phyloP scores from a whole-genome alignment of 2,888 invertebrate species.

The Rhagium mordax region DNA sequence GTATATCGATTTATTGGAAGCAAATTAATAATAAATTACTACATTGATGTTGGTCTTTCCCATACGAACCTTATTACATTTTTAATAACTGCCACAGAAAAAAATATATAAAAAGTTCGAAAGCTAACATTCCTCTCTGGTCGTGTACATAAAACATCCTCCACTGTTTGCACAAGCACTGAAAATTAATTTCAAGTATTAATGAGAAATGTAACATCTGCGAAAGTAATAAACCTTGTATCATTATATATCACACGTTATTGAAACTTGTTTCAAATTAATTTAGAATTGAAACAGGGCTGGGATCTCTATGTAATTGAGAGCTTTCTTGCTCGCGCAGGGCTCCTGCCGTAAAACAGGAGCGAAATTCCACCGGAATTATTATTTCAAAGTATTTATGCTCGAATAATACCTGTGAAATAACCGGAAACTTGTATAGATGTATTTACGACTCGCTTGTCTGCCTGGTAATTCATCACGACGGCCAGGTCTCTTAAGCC shows the following conservation, averaged over 20 bases:
- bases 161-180: slow-evolving; percentile 2
- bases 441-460: no score
- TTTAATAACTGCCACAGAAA: slow-evolving; percentile 9
- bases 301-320: slow-evolving; percentile 4
- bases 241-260: slow-evolving; percentile 42
- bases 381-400: not conserved
- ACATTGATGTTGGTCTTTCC: slow-evolving; percentile 12
- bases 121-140: slow-evolving; percentile 7
- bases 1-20: not conserved
- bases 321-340: not conserved
- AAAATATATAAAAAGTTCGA: slow-evolving; percentile 28
- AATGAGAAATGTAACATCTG: slow-evolving; percentile 41
- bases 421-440: no score
- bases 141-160: slow-evolving; percentile 1
- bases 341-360: not conserved
- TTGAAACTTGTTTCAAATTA: slow-evolving; percentile 43
- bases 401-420: not conserved
- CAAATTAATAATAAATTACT: not conserved
- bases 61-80: slow-evolving; percentile 31
- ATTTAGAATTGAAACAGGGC: slow-evolving; percentile 31
- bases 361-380: not conserved
- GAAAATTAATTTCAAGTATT: slow-evolving; percentile 40
- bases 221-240: slow-evolving; percentile 40
- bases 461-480: no score
- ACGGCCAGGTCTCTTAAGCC: no score